Evolutionary conservation across 1,140 invertebrate species (phyloP), one percentile per base, ranked within the genome.

Genomic region (Drosophila varians): DNA sequence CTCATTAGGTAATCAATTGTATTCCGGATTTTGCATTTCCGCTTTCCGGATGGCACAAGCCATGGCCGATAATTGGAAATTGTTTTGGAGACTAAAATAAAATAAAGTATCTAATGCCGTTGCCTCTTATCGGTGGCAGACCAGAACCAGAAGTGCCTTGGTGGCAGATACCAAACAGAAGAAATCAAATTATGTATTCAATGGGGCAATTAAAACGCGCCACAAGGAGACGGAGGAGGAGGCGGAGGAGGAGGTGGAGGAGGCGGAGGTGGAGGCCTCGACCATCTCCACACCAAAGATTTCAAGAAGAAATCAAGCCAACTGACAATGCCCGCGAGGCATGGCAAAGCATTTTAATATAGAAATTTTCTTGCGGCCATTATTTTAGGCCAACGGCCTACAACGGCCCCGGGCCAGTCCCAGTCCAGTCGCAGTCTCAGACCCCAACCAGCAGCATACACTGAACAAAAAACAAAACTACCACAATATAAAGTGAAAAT

Each of bases 321-420:
- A 16, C 61, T 60, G 47, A 52, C 68, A 61, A 46, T 52, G 57
- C 40, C 60, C 21, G 79, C 21, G 79, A 83, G 82, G 76, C 76
- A 84, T 84, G 80, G 80, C 82, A 69, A 71, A 87, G 80, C 80
- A 86, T 86, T 86, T 86, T 86, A 86, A 86, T 86, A 87, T 86
- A 86, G 80, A 86, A 86, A 86, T 86, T 86, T 86, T 87, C 80
- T 86, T 80, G 60, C 56, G 55, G 60, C 60, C 60, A 87, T 86
- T 80, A 87, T 86, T 86, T 86, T 86, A 86, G 80, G 80, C 82
- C 80, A 86, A 86, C 80, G 80, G 80, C 80, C 80, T 86, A 86
- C 80, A 87, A 86, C 82, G 80, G 80, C 80, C 80, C 73, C 80
- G 55, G 55, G 38, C n/a, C n/a, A 70, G 46, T 36, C 28, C 40